Conservation (phyloP, 2,113 vertebrate genomes). For the Cyprinodon brontotheroides region DNA sequence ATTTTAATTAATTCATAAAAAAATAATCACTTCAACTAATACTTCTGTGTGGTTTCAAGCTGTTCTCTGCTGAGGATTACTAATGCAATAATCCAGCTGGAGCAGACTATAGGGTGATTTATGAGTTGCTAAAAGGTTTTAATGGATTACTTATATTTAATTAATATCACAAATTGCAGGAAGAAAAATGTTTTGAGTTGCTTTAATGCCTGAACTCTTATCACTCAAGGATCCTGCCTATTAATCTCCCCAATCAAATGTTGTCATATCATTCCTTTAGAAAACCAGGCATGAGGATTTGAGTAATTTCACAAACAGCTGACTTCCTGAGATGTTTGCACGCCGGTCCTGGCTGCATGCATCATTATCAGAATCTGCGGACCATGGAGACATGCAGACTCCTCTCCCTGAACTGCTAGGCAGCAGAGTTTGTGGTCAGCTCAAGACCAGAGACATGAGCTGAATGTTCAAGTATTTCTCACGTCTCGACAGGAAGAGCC, state of each 20-base stretch:
- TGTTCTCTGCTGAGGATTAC: constrained; percentile 23
- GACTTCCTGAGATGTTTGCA: constrained; percentile 31
- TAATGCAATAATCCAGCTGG: constrained; percentile 29
- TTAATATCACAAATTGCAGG: constrained; percentile 10
- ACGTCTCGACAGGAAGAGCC: constrained; percentile 68
- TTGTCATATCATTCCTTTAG: neutral
- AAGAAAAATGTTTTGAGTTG: constrained; percentile 6
- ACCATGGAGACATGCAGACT: constrained; percentile 56
- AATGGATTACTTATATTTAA: constrained; percentile 26
- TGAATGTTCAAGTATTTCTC: constrained; percentile 61
- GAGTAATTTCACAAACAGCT: neutral
- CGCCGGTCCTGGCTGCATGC: constrained; percentile 21
- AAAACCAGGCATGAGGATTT: constrained; percentile 11
- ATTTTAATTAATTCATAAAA: constrained; percentile 11
- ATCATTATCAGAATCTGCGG: constrained; percentile 59
- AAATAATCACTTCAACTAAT: neutral
- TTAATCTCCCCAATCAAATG: constrained; percentile 9
- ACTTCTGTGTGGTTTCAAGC: constrained; percentile 13
- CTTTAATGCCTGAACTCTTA: neutral
- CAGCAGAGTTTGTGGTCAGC: constrained; percentile 51
- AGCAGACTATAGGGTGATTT: constrained; percentile 22
- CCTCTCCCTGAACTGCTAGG: constrained; percentile 24
- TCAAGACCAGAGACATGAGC: constrained; percentile 44
- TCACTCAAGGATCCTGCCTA: neutral
- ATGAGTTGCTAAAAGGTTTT: constrained; percentile 26